phyloP scores from a whole-genome alignment of 2,888 invertebrate species.

The Rhamnusium bicolor region DNA sequence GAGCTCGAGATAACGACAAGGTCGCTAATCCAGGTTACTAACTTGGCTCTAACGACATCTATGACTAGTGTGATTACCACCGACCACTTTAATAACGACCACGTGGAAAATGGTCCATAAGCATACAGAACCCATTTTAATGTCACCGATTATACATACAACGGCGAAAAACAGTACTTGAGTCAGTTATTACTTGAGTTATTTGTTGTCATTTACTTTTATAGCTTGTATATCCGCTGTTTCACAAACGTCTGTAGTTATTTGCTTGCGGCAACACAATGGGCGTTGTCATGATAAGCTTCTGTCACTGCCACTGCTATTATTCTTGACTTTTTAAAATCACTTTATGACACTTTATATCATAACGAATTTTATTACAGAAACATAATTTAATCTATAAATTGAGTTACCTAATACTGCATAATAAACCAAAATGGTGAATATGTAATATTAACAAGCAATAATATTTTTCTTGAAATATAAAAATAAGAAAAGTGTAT shows the following conservation, averaged over 20 bases:
- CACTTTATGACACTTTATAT: background rate
- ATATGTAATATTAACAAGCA: no score
- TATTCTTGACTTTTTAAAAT: constrained; percentile 12
- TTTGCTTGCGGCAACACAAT: constrained; percentile 43
- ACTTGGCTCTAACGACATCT: constrained; percentile 68
- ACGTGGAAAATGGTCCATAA: constrained; percentile 20
- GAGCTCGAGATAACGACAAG: constrained; percentile 70
- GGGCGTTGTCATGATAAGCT: constrained; percentile 52
- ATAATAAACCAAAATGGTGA: no score
- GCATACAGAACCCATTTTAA: constrained; percentile 25
- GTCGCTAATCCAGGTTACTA: constrained; percentile 69
- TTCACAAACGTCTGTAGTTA: constrained; percentile 41
- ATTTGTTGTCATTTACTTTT: constrained; percentile 61
- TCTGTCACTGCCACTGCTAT: constrained; percentile 1
- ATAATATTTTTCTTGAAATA: no score
- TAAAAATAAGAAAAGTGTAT: no score
- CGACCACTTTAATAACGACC: constrained; percentile 46
- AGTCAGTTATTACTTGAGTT: constrained; percentile 58
- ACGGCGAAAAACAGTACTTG: constrained; percentile 48
- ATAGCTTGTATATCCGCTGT: constrained; percentile 55
- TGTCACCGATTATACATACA: constrained; percentile 21
- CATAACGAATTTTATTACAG: background rate
- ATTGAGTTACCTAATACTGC: background rate
- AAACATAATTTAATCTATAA: background rate
- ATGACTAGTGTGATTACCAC: constrained; percentile 61